A percentile compares a stretch with the other conserved stretches of the same genome.
Conservation (phyloP, 2,113 vertebrate species). For the Syngnathus typhle region DNA sequence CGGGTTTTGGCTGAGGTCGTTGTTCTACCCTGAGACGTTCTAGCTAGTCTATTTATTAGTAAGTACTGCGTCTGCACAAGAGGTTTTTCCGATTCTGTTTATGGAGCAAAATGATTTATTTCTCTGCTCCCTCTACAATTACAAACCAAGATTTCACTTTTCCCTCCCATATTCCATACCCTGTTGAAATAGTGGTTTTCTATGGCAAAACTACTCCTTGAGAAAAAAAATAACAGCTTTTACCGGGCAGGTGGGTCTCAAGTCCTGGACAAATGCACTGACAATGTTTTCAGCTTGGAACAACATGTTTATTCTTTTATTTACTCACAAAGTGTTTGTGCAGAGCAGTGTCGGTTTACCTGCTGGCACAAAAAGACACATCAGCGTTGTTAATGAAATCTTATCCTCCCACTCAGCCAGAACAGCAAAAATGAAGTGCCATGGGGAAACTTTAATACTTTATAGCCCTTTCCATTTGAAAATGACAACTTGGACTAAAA, state of each 20-base stretch:
- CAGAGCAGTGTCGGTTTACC: not conserved
- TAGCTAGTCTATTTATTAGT: not conserved
- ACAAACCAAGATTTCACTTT: constrained; percentile 30
- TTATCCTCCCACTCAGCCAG: not conserved
- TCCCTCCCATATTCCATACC: constrained; percentile 23
- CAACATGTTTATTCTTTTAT: not conserved
- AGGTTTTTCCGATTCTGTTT: constrained; percentile 34
- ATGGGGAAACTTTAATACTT: constrained; percentile 6
- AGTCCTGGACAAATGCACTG: constrained; percentile 24
- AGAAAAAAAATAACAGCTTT: constrained; percentile 33
- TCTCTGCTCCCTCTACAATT: constrained; percentile 21
- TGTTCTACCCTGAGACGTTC: not conserved
- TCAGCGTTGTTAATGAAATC: not conserved
- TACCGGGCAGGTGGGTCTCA: constrained; percentile 26
- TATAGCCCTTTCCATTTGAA: constrained; percentile 5
- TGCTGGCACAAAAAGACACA: not conserved
- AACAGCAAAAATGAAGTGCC: not conserved
- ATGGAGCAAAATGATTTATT: constrained; percentile 30
- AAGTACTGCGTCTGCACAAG: not conserved
- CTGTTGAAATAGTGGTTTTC: constrained; percentile 46
- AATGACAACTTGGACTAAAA: not conserved
- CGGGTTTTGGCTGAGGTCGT: not conserved
- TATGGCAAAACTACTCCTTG: constrained; percentile 42
- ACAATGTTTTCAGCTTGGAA: constrained; percentile 9
- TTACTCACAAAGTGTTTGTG: not conserved